Evolutionary conservation across 2,797 vertebrate species (phyloP), one percentile per base, ranked within the genome.

Genomic region (Macroramphosus scolopax): DNA sequence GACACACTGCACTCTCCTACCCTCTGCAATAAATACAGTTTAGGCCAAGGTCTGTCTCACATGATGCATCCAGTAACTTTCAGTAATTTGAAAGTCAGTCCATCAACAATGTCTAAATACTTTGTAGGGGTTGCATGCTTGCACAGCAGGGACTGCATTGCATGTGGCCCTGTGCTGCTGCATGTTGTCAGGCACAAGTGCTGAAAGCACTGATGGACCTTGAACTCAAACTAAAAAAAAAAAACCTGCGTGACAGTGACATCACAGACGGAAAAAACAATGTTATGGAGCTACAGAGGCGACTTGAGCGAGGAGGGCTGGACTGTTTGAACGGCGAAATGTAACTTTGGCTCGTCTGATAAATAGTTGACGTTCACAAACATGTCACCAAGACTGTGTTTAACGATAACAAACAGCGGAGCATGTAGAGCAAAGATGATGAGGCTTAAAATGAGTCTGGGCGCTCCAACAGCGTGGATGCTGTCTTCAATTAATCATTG

Each of bases 401-500:
- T 49, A 44, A 53, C 5, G 15, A 51, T 51, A 40, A 55, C 33
- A 48, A 39, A 49, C 28, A 56, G 17, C 1, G 6, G 22, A 45
- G 36, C 12, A 24, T 52, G 44, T 36, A 35, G 42, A 25, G 25
- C 29, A 31, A 40, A 44, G 60, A 71, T 36, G 42, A 71, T 48
- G 56, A 63, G 54, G 47, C 61, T 56, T 41, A 61, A 63, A 62
- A 67, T 52, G 38, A 46, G 35, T 42, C 34, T 10, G 22, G 47
- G 15, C 33, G 45, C 55, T 68, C 38, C 48, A 20, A 48, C 53
- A 44, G 54, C 45, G 45, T 48, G 44, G 56, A 52, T 47, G 42
- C 44, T 45, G 51, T 24, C 53, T 80, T 78, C 51, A 69, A 66
- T 74, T 69, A 74, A 78, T 74, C 48, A 58, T 28, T 50, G 44